These are phyloP conservation scores for Chrysaora quinquecirrha DNA, from an alignment of 30 jellyfish, hydroid and myxozoan species.

Conservation along the genomic window DNA sequence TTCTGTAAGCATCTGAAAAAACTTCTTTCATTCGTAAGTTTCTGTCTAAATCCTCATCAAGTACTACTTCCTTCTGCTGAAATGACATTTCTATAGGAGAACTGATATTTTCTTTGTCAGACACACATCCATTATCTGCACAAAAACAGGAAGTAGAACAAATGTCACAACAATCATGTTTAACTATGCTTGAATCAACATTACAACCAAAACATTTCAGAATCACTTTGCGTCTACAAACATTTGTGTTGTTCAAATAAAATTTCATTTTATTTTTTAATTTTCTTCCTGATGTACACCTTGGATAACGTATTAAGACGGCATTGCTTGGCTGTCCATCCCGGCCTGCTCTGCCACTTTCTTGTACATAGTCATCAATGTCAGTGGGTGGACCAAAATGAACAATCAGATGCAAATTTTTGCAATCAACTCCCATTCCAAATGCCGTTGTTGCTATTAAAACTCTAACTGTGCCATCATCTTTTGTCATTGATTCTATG, in stretches of 20 bases:
- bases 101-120: not conserved
- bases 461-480: conserved; percentile 16
- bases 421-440: conserved; percentile 7
- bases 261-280: not conserved
- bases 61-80: not conserved
- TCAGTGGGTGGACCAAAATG: conserved; percentile 8
- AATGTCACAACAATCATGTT: conserved; percentile 13
- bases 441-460: not conserved
- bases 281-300: conserved; percentile 2
- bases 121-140: not conserved
- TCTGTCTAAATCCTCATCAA: not conserved
- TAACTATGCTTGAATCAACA: not conserved
- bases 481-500: not conserved
- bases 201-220: not conserved
- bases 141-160: not conserved
- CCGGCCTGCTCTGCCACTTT: conserved; percentile 7
- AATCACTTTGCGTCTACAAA: conserved; percentile 2
- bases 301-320: not conserved
- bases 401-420: not conserved
- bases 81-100: not conserved
- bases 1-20: not conserved
- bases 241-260: not conserved
- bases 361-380: conserved; percentile 7
- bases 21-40: not conserved
- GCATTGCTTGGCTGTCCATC: conserved; percentile 10